Base-by-base conservation (phyloP, 2,888 invertebrate species). In the Chymomyza caudatula region DNA sequence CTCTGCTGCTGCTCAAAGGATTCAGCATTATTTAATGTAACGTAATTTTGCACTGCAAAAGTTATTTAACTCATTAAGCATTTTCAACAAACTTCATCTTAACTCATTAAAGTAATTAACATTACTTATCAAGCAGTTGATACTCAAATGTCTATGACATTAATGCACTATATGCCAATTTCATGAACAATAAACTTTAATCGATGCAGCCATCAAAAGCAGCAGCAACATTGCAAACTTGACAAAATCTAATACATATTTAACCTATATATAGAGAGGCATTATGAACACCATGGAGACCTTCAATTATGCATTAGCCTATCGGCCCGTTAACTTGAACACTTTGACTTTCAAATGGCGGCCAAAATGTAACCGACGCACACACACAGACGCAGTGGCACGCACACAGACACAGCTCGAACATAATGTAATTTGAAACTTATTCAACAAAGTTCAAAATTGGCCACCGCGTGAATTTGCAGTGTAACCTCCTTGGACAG, bases 261-360 rank as follows among this genome's bases (percentile, higher is more conserved):
- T 57, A 67, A 67, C 57, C 60, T 53, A 67, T 22, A 59, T 67
- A 67, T 55, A 43, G 19, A 29, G 37, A 42, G 29, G 11, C 2
- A 37, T 37, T 37, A 8, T 23, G 6, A 25, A 44, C 29, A 42
- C 43, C 52, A 29, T 62, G 67, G 70, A 73, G 70, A 66, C 60
- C 79, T 68, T 83, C 73, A 79, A 79, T 83, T 83, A 79, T 79
- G 69, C 68, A 79, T 83, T 72, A 71, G 72, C 65, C 73, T 71
- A 77, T 74, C 72, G 76, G 68, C 67, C 70, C 55, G 63, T 71
- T 73, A 63, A 67, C 58, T 72, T 63, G 67, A 72, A 77, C 80
- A 79, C 74, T 74, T 82, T 74, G 79, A 65, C 79, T 65, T 67
- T 63, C 67, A 67, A 63, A 73, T 57, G 60, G 55, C 37, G 22